Evolutionary conservation across 2,797 vertebrate species (phyloP).

Genomic region (Myiothlypis coronata): DNA sequence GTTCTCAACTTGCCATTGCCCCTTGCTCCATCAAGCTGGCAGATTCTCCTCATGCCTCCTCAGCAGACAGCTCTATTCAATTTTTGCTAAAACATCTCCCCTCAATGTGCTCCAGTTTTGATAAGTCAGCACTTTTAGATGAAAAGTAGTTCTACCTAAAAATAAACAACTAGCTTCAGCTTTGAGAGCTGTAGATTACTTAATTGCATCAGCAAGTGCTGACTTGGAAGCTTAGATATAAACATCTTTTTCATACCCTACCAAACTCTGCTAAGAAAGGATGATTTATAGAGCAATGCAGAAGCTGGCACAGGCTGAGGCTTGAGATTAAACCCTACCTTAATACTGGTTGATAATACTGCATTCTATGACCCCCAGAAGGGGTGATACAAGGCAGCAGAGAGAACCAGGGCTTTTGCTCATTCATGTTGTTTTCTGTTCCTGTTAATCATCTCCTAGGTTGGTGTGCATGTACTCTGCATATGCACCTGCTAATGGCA

Average conservation of each 20-base stretch:
- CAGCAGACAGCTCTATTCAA: background rate
- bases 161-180: background rate
- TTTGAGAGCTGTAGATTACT: slow-evolving; percentile 1
- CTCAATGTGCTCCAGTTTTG: background rate
- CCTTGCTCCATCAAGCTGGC: background rate
- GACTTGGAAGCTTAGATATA: slow-evolving; percentile 17
- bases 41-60: background rate
- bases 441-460: background rate
- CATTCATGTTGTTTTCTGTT: background rate
- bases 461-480: accelerated
- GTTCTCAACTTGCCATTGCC: background rate
- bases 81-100: background rate
- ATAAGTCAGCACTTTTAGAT: background rate
- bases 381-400: background rate
- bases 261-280: slow-evolving; percentile 8
- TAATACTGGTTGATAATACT: slow-evolving; percentile 3
- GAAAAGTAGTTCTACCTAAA: slow-evolving; percentile 10
- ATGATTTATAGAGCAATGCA: slow-evolving; percentile 13
- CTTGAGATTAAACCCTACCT: slow-evolving; percentile 8
- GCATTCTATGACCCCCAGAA: background rate
- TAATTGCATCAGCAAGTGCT: background rate
- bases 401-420: background rate
- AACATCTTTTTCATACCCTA: background rate
- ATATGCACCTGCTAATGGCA: background rate
- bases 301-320: background rate